These are phyloP conservation scores for Morone chrysops DNA, from an alignment of 2,113 vertebrate genomes.

Conservation along the genomic window DNA sequence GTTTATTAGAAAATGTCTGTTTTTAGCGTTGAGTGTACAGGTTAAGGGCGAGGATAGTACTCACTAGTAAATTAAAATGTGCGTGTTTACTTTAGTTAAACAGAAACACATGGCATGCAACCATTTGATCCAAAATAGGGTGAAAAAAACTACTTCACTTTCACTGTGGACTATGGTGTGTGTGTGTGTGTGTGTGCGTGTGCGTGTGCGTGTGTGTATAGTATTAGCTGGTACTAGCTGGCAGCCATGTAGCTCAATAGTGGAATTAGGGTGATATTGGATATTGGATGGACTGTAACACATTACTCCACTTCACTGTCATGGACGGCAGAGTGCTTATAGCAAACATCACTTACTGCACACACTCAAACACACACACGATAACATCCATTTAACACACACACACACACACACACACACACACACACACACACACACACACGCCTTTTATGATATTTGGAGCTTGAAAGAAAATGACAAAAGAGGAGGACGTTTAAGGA, in stretches of 20 bases:
- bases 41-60: slow-evolving; percentile 38
- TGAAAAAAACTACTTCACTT: background rate
- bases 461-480: slow-evolving; percentile 52
- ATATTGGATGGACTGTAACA: slow-evolving; percentile 61
- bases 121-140: background rate
- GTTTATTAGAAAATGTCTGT: slow-evolving; percentile 58
- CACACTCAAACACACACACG: slow-evolving; percentile 41
- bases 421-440: slow-evolving; percentile 37
- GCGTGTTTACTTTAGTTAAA: slow-evolving; percentile 30
- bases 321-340: slow-evolving; percentile 57
- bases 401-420: slow-evolving; percentile 5
- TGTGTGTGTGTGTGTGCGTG: slow-evolving; percentile 4
- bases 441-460: slow-evolving; percentile 60
- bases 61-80: slow-evolving; percentile 51
- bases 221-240: slow-evolving; percentile 39
- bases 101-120: slow-evolving; percentile 39
- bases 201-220: slow-evolving; percentile 1
- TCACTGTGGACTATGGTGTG: slow-evolving; percentile 7
- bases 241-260: slow-evolving; percentile 54
- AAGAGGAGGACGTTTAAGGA: slow-evolving; percentile 47
- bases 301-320: slow-evolving; percentile 67
- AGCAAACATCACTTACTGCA: slow-evolving; percentile 67
- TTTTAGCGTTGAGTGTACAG: slow-evolving; percentile 40
- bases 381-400: slow-evolving; percentile 55
- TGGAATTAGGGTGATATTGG: slow-evolving; percentile 63